Conservation (phyloP, 2,888 invertebrate species). For the Diarsia mendica region DNA sequence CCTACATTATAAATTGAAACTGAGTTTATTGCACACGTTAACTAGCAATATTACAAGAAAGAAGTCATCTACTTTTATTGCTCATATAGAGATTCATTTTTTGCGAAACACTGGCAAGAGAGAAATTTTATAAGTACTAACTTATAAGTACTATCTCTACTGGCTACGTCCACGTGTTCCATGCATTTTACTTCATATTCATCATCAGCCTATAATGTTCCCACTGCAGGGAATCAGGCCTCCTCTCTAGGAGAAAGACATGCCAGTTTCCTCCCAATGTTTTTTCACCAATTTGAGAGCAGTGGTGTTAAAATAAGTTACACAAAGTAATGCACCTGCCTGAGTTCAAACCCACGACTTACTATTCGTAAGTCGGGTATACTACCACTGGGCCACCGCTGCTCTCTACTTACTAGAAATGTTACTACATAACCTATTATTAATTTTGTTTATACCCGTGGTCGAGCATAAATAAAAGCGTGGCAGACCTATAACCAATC, state of each 20-base stretch:
- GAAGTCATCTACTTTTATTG: background rate
- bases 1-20: background rate
- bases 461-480: conserved; percentile 31
- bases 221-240: too few relatives aligned
- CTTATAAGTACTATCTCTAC: background rate
- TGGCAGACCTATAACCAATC: background rate
- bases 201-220: too few relatives aligned
- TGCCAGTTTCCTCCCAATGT: too few relatives aligned
- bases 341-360: too few relatives aligned
- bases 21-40: background rate
- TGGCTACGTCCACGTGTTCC: background rate
- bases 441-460: conserved; percentile 16
- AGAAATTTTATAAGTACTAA: background rate
- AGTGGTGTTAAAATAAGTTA: too few relatives aligned
- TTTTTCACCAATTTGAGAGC: too few relatives aligned
- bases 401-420: background rate
- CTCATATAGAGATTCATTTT: background rate
- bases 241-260: too few relatives aligned
- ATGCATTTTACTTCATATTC: conserved; percentile 3
- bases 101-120: background rate
- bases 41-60: background rate
- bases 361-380: too few relatives aligned
- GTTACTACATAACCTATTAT: background rate
- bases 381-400: too few relatives aligned
- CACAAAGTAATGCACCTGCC: too few relatives aligned